Percentiles rank a stretch among this genome's conserved stretches.
phyloP scores from a whole-genome alignment of 2,797 vertebrate genomes.

The Crenuchus spilurus region DNA sequence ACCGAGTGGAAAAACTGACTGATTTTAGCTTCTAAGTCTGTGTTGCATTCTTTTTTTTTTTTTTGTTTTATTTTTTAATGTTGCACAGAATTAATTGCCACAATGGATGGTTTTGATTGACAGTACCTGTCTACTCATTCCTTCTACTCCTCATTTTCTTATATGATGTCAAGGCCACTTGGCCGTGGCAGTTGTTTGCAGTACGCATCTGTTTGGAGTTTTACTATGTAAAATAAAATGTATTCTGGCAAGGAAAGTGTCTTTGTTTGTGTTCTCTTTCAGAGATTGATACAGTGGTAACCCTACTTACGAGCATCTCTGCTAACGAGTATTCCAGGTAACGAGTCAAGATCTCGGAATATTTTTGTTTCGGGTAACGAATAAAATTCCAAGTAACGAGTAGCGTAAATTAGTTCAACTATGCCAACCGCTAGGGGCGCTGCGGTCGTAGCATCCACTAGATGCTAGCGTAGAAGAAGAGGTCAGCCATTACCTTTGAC shows the following conservation, averaged over 20 bases:
- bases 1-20: slow-evolving; percentile 29
- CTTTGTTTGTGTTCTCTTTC: too few relatives aligned
- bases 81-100: slow-evolving; percentile 62
- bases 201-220: slow-evolving; percentile 41
- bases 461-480: too few relatives aligned
- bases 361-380: too few relatives aligned
- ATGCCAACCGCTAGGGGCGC: too few relatives aligned
- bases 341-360: too few relatives aligned
- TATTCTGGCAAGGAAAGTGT: slow-evolving; percentile 42
- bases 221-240: slow-evolving; percentile 56
- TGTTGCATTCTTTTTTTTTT: slow-evolving; percentile 69
- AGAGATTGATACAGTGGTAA: too few relatives aligned
- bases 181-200: slow-evolving; percentile 6
- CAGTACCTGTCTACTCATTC: slow-evolving; percentile 26
- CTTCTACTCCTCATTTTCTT: slow-evolving; percentile 21
- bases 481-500: too few relatives aligned
- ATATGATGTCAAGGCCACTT: slow-evolving; percentile 20
- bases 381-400: too few relatives aligned
- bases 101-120: slow-evolving; percentile 54
- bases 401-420: too few relatives aligned
- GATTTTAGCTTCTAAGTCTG: slow-evolving; percentile 59
- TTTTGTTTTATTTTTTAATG: slow-evolving; percentile 59
- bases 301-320: too few relatives aligned
- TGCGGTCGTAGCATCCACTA: too few relatives aligned
- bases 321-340: too few relatives aligned